Percentiles rank a stretch among this genome's conserved stretches.
Evolutionary conservation across 1,140 invertebrate genomes (phyloP).

Genomic region (Musca domestica): DNA sequence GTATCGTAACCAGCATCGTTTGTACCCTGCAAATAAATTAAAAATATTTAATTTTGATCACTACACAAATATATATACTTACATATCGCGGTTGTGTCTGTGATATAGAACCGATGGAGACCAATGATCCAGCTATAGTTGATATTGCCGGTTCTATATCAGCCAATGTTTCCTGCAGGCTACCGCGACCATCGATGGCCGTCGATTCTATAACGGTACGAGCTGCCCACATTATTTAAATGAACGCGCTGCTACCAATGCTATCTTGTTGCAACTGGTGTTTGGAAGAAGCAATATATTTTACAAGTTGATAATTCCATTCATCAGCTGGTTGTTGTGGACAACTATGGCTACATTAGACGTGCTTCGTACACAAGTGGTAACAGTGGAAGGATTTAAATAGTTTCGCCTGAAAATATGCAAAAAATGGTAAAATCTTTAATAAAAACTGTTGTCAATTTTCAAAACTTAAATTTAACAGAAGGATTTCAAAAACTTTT

Average conservation of each 20-base stretch:
- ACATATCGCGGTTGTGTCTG: constrained; percentile 54
- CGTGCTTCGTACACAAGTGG: no score
- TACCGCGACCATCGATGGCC: constrained; percentile 42
- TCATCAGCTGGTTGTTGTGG: no score
- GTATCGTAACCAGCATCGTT: constrained; percentile 69
- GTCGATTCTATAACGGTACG: constrained; percentile 42
- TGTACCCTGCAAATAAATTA: constrained; percentile 39
- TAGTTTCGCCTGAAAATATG: no score
- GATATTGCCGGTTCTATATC: constrained; percentile 57
- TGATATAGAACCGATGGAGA: constrained; percentile 62
- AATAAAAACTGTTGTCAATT: no score
- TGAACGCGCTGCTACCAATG: constrained; percentile 28
- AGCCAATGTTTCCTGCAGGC: constrained; percentile 49
- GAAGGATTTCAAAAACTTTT: no score
- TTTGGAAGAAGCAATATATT: no score
- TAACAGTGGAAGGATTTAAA: no score
- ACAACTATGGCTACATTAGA: no score
- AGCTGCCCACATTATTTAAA: background rate
- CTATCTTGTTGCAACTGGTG: constrained; percentile 1
- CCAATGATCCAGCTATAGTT: constrained; percentile 65
- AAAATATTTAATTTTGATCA: background rate
- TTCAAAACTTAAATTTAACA: no score
- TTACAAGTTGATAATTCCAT: background rate
- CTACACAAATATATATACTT: constrained; percentile 23
- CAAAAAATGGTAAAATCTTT: no score